Evolutionary conservation across 2,888 invertebrate genomes (phyloP).

Genomic region (Drosophila heteroneura): DNA sequence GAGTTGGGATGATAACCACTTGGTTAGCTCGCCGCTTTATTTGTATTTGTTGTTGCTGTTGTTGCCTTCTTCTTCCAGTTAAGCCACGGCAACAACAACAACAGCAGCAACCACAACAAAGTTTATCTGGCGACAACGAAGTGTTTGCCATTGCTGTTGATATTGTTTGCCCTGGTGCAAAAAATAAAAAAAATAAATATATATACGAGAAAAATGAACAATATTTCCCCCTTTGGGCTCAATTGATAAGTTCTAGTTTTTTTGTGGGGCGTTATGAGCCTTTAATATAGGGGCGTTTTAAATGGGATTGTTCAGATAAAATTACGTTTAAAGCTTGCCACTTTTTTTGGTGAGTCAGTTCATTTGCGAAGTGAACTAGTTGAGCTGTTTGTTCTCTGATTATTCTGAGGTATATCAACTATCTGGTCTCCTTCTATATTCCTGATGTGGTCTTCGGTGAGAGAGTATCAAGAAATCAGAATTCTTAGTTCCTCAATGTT

Average conservation of each 20-base stretch:
- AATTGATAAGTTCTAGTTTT: constrained; percentile 34
- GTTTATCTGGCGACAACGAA: constrained; percentile 41
- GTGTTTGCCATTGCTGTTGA: constrained; percentile 44
- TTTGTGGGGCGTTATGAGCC: constrained; percentile 40
- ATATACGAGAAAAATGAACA: not conserved
- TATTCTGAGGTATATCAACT: not conserved
- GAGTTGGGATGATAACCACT: constrained; percentile 22
- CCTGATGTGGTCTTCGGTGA: not conserved
- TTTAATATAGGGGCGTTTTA: constrained; percentile 38
- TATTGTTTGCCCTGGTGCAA: constrained; percentile 36
- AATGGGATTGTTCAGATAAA: constrained; percentile 39
- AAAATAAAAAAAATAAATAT: not conserved
- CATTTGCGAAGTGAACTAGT: not conserved
- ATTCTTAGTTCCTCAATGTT: constrained; percentile 20
- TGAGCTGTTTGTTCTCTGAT: not conserved
- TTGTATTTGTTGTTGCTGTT: constrained; percentile 13
- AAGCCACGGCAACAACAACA: constrained; percentile 28
- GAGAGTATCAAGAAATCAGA: not conserved
- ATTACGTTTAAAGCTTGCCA: constrained; percentile 2
- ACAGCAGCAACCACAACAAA: constrained; percentile 4
- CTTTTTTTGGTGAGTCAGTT: not conserved
- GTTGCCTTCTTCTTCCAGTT: constrained; percentile 36
- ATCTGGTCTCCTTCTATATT: not conserved
- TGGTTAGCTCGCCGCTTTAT: not conserved
- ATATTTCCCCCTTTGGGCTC: constrained; percentile 32